phyloP scores from a whole-genome alignment of 2,797 vertebrate species.

The Darevskia nairensis region DNA sequence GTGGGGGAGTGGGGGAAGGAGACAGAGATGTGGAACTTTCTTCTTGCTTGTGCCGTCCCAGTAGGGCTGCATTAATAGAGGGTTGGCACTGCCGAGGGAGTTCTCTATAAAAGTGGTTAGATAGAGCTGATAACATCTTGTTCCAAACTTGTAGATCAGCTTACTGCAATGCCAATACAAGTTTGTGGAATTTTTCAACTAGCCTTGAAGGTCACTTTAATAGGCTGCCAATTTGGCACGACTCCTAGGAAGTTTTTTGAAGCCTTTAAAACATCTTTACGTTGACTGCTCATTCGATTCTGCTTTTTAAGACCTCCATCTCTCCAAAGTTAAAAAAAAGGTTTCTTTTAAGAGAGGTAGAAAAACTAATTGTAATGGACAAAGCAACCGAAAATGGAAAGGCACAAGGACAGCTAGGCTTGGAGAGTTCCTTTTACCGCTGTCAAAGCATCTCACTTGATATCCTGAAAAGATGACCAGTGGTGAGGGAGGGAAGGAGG shows the following conservation, averaged over 20 bases:
- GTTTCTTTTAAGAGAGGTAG: conserved; percentile 40
- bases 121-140: conserved; percentile 86
- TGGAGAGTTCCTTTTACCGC: conserved; percentile 65
- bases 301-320: conserved; percentile 45
- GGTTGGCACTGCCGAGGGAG: conserved; percentile 78
- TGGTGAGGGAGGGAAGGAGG: background rate
- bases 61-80: conserved; percentile 80
- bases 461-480: background rate
- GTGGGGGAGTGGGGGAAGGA: conserved; percentile 36
- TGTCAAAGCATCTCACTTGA: background rate
- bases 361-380: conserved; percentile 41
- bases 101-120: conserved; percentile 78
- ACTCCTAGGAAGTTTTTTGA: conserved; percentile 73
- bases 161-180: conserved; percentile 73
- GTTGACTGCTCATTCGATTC: conserved; percentile 62
- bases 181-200: conserved; percentile 76
- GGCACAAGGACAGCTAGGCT: conserved; percentile 19
- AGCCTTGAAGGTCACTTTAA: conserved; percentile 77
- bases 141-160: conserved; percentile 77
- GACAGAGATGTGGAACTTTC: conserved; percentile 75
- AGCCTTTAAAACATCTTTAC: conserved; percentile 67
- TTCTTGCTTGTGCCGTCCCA: conserved; percentile 77
- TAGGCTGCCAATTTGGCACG: conserved; percentile 78
- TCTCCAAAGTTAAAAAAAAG: conserved; percentile 57
- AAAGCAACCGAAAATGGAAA: conserved; percentile 60